Base-by-base conservation (phyloP, 2,113 vertebrate genomes). In the Lophochroa leadbeateri region DNA sequence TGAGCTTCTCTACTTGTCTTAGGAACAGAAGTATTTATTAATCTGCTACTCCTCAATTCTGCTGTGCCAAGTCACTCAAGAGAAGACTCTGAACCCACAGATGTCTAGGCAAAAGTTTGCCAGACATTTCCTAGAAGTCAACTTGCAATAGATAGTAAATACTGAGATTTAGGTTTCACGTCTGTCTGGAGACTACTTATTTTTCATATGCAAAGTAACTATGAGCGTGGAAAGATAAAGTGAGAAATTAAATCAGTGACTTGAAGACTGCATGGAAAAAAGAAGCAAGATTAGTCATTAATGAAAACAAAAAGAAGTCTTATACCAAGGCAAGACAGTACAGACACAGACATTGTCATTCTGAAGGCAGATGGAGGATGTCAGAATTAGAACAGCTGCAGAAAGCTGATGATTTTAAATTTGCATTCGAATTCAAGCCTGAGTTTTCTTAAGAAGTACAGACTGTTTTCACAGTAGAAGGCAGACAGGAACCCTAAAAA, bases 351-450 rank as follows among this genome's bases (percentile, higher is more conserved):
- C 86, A 90, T 20, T 74, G 46, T 55, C 19, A 39, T 63, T 81
- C 46, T 63, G 69, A 33, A 61, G 23, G 23, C 64, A 93, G 79
- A 88, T 80, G 55, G 76, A 92, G 19, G 21, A 72, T 74, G 31
- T 83, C 75, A 90, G 53, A 74, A 81, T 71, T 78, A 91, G 65
- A 95, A 53, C 75, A 85, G 53, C 53, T 93, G 75, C 57, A 80
- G 46, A 49, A 49, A 86, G 67, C 14, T 80, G 52, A 60, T 6
- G 7, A 37, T 41, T 79, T 37, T 27, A 77, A 92, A 90, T 85
- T 61, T 85, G 35, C 82, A 74, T 80, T 65, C 57, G 6, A 94
- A 77, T 72, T 87, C 39, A 92, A 82, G 24, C 29, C 76, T 35
- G 55, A 78, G 18, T 61, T 86, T 90, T 79, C 52, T 67, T 44